Conservation (phyloP, 2,888 invertebrate genomes). For the Tenthredo notha region DNA sequence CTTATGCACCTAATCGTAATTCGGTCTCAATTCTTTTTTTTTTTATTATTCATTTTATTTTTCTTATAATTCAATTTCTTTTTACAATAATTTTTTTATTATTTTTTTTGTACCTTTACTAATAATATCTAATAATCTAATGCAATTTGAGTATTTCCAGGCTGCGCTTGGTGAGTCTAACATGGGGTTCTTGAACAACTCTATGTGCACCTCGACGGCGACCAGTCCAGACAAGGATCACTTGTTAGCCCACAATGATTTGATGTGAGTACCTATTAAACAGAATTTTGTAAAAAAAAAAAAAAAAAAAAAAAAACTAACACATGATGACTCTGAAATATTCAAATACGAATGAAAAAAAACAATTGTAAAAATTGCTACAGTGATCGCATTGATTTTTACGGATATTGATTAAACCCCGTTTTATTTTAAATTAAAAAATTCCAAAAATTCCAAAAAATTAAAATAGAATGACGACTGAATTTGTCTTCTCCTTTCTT, state of each 20-base stretch:
- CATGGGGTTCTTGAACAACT: constrained; percentile 79
- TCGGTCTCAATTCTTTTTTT: background rate
- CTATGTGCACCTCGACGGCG: constrained; percentile 78
- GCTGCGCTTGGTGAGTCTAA: constrained; percentile 82
- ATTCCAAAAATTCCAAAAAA: no score
- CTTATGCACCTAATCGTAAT: background rate
- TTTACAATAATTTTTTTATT: background rate
- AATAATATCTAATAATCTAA: constrained; percentile 71
- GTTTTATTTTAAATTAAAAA: no score
- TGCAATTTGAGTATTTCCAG: constrained; percentile 79
- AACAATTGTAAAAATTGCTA: no score
- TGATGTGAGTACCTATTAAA: constrained; percentile 70
- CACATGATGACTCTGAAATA: no score
- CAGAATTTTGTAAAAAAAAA: no score
- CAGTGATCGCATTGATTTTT: no score
- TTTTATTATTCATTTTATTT: background rate
- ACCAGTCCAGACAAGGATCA: constrained; percentile 79
- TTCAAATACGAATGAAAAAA: no score
- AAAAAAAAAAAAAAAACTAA: no score
- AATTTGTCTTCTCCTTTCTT: background rate
- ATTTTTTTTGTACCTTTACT: background rate
- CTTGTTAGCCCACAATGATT: constrained; percentile 74
- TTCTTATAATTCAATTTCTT: constrained; percentile 23
- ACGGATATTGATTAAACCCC: no score
- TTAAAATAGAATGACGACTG: background rate